Base-by-base conservation (phyloP, 2,797 vertebrate genomes). In the Helostoma temminkii region DNA sequence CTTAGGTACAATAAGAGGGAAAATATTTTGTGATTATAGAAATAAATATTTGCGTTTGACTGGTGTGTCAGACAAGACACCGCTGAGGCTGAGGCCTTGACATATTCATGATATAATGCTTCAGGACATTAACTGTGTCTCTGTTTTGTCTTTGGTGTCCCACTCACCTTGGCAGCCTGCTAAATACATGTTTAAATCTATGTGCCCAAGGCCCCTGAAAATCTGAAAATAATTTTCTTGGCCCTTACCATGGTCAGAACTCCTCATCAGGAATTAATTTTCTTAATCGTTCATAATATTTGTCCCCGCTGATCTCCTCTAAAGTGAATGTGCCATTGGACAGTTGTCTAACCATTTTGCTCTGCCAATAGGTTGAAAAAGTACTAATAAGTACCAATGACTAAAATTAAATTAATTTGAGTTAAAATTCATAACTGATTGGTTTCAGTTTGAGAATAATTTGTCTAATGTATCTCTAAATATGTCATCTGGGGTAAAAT, bases 121-220 rank as follows among this genome's bases (percentile, higher is more conserved):
- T 22, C 34, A 59, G 55, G 50, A 45, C 57, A 73, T 84, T 59
- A 47, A 56, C 56, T 57, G 22, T 66, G 47, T 70, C 60, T 65
- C 36, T 66, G 65, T 83, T 84, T 63, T 53, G 81, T 81, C 68
- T 81, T 6, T 37, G 14, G 4, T 43, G 55, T 34, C 7, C 19
- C 61, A 61, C 94, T 92, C 78, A 99, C 97, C 93, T 26, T 95
- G 91, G 73, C 96, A 98, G 81, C 93, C 82, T 0, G 94, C 91
- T 12, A 98, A 25, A 78, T 96, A 96, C 62, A 98, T 87, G 0
- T 95, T 89, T 78, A 97, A 82, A 84, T 96, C 95, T 71, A 98
- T 91, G 66, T 95, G 94, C 36, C n/a, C 92, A 89, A 96, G 97
- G 87, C 98, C 95, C 22, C 59, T 93, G 90, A 96, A 96, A 88